These are phyloP conservation scores for Laodelphax striatellus DNA, from an alignment of 1,140 invertebrate species.

Conservation along the genomic window DNA sequence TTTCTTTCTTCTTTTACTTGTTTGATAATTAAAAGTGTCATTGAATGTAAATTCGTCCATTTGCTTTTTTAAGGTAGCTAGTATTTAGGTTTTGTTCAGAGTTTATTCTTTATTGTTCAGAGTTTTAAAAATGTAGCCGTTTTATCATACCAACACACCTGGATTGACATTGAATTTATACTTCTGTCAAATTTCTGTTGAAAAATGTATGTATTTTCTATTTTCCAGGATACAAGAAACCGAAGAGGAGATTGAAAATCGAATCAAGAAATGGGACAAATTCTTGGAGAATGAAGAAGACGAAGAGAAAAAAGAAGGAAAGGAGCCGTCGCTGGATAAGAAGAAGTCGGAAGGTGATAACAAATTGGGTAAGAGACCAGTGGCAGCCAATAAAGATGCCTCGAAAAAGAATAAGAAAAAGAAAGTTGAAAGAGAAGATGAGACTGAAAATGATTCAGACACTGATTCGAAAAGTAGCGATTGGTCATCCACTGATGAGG, in stretches of 20 bases:
- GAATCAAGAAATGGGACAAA: slow-evolving; percentile 80
- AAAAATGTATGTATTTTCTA: neutral
- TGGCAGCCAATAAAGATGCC: slow-evolving; percentile 15
- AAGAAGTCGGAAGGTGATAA: neutral
- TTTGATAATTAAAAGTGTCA: too few relatives aligned
- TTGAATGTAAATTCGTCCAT: too few relatives aligned
- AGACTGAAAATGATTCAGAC: neutral
- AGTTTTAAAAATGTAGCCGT: neutral
- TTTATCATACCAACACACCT: too few relatives aligned
- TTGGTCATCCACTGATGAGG: neutral
- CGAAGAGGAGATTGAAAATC: slow-evolving; percentile 68
- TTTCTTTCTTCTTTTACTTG: neutral
- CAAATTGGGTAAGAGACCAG: neutral
- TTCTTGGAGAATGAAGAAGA: slow-evolving; percentile 53
- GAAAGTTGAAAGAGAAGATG: slow-evolving; percentile 8
- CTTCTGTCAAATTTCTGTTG: too few relatives aligned
- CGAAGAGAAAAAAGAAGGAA: slow-evolving; percentile 20
- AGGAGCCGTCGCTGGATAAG: slow-evolving; percentile 12
- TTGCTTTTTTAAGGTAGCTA: neutral
- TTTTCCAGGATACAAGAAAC: slow-evolving; percentile 68
- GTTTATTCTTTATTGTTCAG: neutral
- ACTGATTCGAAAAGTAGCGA: neutral
- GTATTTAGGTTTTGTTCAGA: neutral
- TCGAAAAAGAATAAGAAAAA: slow-evolving; percentile 2
- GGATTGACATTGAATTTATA: too few relatives aligned